Percentiles rank a stretch among this genome's conserved stretches.
Conservation (phyloP, 2,797 vertebrate genomes). For the Manis crassicaudata region DNA sequence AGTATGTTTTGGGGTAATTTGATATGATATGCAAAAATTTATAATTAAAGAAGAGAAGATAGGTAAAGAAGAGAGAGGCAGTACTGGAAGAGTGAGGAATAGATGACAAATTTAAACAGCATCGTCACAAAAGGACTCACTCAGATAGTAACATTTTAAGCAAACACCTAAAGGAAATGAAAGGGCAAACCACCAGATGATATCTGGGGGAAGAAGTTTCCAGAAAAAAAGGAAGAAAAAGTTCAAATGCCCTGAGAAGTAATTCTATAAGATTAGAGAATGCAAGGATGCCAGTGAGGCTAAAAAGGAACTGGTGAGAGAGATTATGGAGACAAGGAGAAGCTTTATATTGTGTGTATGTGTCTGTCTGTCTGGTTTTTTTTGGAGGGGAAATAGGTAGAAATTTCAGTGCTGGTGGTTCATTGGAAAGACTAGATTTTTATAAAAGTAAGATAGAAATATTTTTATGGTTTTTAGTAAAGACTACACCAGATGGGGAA, state of each 20-base stretch:
- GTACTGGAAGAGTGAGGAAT: not conserved
- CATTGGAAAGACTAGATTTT: not conserved
- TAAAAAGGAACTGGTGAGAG: not conserved
- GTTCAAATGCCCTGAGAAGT: not conserved
- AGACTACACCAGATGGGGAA: not conserved
- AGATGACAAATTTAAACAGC: not conserved
- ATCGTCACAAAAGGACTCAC: not conserved
- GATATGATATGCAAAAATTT: not conserved
- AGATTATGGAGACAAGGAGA: not conserved
- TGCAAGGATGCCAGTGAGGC: not conserved
- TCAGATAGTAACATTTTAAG: not conserved
- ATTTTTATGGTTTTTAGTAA: not conserved
- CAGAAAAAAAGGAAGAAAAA: not conserved
- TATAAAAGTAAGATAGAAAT: not conserved
- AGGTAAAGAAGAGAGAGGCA: not conserved
- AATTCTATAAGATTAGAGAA: constrained; percentile 12
- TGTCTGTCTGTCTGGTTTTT: not conserved
- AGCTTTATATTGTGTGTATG: not conserved
- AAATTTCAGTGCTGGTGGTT: not conserved
- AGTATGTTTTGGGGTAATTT: not conserved
- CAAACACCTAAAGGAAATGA: not conserved
- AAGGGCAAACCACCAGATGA: not conserved
- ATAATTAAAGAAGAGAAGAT: not conserved
- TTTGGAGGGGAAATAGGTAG: not conserved
- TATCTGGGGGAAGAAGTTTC: not conserved